Evolutionary conservation across 2,797 vertebrate species (phyloP), one percentile per base, ranked within the genome.

Genomic region (Scomberomorus guttatus): DNA sequence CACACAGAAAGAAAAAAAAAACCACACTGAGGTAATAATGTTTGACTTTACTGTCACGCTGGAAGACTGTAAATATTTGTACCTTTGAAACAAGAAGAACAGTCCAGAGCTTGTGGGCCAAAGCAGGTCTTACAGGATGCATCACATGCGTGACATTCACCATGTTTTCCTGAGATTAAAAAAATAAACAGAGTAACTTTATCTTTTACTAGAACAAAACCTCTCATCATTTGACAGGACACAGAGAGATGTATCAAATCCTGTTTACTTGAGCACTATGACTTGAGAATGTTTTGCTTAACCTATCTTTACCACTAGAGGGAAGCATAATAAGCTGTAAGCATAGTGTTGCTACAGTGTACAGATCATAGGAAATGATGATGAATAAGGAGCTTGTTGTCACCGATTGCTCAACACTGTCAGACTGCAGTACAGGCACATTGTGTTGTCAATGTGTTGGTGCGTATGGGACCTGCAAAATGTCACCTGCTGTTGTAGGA

Each of bases 1-100:
- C 11, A 76, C 18, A 73, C 25, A 46, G 9, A 51, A 48, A 74
- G 42, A 64, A 64, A 27, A 52, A 7, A 9, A 1, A 17, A 0
- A 8, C 2, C 1, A 56, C 27, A 63, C 11, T 39, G 3, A 42
- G 1, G 1, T 0, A 3, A 3, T 1, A 0, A 0, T 27, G 0
- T 34, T 42, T 14, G 1, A 14, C 17, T 46, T 1, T 1, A 25
- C 0, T 29, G 11, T 4, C 1, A 27, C 17, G 0, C 24, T 2
- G 0, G 0, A 44, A 5, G 51, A 24, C 10, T 64, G 24, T 48
- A 17, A 63, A 75, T 55, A 25, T 39, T 44, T 57, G 25, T 93
- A 95, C 92, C 94, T 83, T 90, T 86, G 77, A 92, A 87, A 72
- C 95, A 96, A 13, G 93, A 89, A 48, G 94, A 91, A 84, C 95